Base-by-base conservation (phyloP, 1,140 invertebrate genomes). In the Rhopalosiphum maidis region DNA sequence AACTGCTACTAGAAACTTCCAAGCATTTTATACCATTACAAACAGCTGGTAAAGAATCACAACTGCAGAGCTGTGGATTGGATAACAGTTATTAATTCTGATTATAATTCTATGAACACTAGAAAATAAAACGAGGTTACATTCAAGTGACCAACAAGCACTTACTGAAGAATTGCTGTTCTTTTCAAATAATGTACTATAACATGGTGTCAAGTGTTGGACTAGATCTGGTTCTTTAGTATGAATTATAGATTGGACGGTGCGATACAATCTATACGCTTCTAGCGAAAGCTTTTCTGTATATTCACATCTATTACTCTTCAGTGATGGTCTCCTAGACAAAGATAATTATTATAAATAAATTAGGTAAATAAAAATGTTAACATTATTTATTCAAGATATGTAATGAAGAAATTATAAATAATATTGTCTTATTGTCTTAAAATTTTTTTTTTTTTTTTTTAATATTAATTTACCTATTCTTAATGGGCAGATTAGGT, bases 271-370 rank as follows among this genome's bases (percentile, higher is more conserved):
- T 95, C 96, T 96, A 94, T 96, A 97, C 23, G 97, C 96, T 95
- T 97, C 97, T 94, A 97, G 96, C 0, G 97, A 96, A 21, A 97
- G 94, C 95, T 97, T 97, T 92, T 97, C 96, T 1, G 96, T 96
- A n/a, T 96, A 95, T 22, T 96, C 95, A 93, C 96, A 96, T 5
- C 95, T 92, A 46, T 89, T 93, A 9, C 88, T 85, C 30, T 95
- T 94, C 51, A 95, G 94, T 1, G 95, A 94, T 15, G 90, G 88
- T 90, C 95, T 95, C 94, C 94, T 95, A 91, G 94, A 95, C 51
- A 94, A n/a, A 30, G 25, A 46, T 77, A 77, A 77, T 77, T n/a
- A 77, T 77, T 18, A 21, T 21, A 77, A n/a, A 68, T n/a, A n/a
- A n/a, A 77, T n/a, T 11, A 77, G 11, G 3, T 51, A 51, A 48